These are phyloP conservation scores for Caenorhabditis brenneri DNA, from an alignment of 1,140 invertebrate genomes.

Conservation along the genomic window DNA sequence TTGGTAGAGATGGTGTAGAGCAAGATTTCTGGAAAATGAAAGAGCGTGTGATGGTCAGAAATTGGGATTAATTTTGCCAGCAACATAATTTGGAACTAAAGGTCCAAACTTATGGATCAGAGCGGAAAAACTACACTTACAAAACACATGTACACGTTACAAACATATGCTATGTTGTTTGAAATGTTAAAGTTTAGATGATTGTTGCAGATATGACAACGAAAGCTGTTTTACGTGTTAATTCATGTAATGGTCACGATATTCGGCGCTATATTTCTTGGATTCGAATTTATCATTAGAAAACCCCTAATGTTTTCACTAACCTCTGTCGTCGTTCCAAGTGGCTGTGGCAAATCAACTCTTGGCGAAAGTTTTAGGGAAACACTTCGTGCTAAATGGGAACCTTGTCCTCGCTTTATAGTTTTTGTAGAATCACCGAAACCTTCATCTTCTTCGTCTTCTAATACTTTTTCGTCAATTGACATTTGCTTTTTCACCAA, in stretches of 20 bases:
- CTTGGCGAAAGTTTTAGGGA: not conserved
- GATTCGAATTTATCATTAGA: too few relatives aligned
- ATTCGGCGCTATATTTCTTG: not conserved
- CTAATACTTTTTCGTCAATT: not conserved
- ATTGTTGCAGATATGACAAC: too few relatives aligned
- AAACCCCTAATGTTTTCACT: too few relatives aligned
- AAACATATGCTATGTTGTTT: too few relatives aligned
- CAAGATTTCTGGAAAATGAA: not conserved
- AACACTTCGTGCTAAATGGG: not conserved
- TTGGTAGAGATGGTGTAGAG: not conserved
- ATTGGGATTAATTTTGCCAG: too few relatives aligned
- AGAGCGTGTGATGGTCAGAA: too few relatives aligned
- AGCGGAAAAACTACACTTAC: too few relatives aligned
- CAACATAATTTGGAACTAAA: too few relatives aligned
- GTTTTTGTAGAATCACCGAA: constrained; percentile 4
- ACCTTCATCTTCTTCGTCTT: not conserved
- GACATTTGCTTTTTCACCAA: constrained; percentile 13
- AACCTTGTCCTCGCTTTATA: not conserved
- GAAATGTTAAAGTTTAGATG: too few relatives aligned
- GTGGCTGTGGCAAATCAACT: not conserved
- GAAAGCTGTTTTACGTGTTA: too few relatives aligned
- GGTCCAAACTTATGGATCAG: too few relatives aligned
- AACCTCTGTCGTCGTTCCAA: not conserved
- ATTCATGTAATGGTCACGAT: not conserved
- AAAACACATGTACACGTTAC: too few relatives aligned